A percentile compares a stretch with the other conserved stretches of the same genome.
Evolutionary conservation across 2,888 invertebrate genomes (phyloP).

Genomic region (Noctua pronuba): DNA sequence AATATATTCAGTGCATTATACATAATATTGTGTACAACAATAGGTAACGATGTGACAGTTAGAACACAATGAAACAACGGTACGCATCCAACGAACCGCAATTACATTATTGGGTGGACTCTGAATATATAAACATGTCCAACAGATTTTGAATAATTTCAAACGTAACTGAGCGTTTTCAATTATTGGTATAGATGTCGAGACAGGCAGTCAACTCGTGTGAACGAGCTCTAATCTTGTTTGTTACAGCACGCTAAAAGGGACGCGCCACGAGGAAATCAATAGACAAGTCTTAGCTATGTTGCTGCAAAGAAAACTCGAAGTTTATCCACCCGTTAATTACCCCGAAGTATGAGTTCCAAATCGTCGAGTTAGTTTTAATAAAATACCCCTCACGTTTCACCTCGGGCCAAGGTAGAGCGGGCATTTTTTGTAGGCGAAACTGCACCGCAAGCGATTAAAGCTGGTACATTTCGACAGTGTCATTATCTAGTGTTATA

Average conservation of each 20-base stretch:
- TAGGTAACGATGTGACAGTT: conserved; percentile 45
- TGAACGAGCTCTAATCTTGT: conserved; percentile 59
- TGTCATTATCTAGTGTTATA: conserved; percentile 75
- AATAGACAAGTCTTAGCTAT: conserved; percentile 43
- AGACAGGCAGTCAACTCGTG: conserved; percentile 32
- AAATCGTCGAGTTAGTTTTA: conserved; percentile 57
- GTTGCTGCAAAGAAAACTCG: conserved; percentile 30
- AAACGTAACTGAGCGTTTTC: conserved; percentile 15
- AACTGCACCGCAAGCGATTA: conserved; percentile 78
- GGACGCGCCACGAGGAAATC: conserved; percentile 46
- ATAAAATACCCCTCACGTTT: conserved; percentile 71
- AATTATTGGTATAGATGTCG: conserved; percentile 23
- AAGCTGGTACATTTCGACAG: conserved; percentile 79
- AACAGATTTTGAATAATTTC: conserved; percentile 18
- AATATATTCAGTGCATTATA: conserved; percentile 57
- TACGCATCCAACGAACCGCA: conserved; percentile 32
- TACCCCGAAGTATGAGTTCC: conserved; percentile 15
- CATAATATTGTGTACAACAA: conserved; percentile 57
- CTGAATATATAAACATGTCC: conserved; percentile 24
- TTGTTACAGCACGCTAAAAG: conserved; percentile 51
- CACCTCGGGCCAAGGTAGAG: conserved; percentile 72
- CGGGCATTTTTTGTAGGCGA: conserved; percentile 68
- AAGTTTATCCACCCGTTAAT: conserved; percentile 36
- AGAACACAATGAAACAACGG: conserved; percentile 47
- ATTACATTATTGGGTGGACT: conserved; percentile 32